Evolutionary conservation across 2,888 invertebrate species (phyloP), one percentile per base, ranked within the genome.

Genomic region (Taenaris catops): DNA sequence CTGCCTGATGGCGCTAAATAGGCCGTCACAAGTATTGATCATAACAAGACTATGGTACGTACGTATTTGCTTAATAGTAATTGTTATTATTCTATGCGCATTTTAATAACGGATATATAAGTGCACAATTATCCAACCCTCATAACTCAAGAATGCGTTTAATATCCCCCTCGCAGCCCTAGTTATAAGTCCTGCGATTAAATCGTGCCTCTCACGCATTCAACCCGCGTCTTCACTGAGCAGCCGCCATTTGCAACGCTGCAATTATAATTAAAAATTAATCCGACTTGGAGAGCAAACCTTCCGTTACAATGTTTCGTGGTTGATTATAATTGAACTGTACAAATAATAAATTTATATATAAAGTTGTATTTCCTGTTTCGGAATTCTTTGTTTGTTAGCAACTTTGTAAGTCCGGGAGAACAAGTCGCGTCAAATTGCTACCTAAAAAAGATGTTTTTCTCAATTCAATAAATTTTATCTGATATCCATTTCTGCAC

Each of bases 181-280:
- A 68, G 66, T 74, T 73, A 73, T 71, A 73, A 73, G 70, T 55
- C 65, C 53, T 62, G 71, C 65, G 71, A 84, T 84, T 80, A 84
- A 81, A 73, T 72, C 63, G 71, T 58, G 66, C 69, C 71, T 66
- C 65, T 78, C 65, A 72, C 71, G 74, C 72, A 71, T 73, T 76
- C 69, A 63, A 60, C 56, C 58, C 51, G 58, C 62, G 56, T 60
- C 60, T 64, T 42, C 36, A 25, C 58, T 51, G 51, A 61, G 56
- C 54, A 60, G 51, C 55, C 57, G 64, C 63, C 64, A 65, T 71
- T 72, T 66, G 65, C 66, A 61, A 67, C 58, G 51, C 58, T 58
- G 65, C 69, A 64, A 72, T 81, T 78, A 79, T 79, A 79, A 81
- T 83, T 83, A 80, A 81, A 79, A 76, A 76, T 76, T 75, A 75